Percentiles rank a stretch among this genome's conserved stretches.
phyloP scores from a whole-genome alignment of 2,888 invertebrate species.

The Noctua janthina region DNA sequence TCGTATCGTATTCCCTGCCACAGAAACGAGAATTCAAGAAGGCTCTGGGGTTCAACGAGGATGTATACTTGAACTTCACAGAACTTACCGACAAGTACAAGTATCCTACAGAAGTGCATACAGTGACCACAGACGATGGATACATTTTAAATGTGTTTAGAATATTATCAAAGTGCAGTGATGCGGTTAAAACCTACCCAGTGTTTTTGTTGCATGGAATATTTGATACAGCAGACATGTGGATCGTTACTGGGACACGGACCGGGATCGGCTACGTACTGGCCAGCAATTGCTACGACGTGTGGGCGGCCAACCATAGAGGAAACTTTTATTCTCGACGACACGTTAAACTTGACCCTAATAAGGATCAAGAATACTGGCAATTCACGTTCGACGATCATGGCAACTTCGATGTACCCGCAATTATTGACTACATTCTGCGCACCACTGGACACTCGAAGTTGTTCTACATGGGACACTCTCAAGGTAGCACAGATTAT shows the following conservation, averaged over 20 bases:
- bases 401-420: constrained; percentile 93
- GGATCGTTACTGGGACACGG: constrained; percentile 76
- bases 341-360: constrained; percentile 86
- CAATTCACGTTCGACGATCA: constrained; percentile 92
- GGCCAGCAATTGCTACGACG: constrained; percentile 89
- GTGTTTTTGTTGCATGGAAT: constrained; percentile 81
- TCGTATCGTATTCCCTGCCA: constrained; percentile 76
- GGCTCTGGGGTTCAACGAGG: constrained; percentile 80
- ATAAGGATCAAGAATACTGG: constrained; percentile 86
- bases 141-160: constrained; percentile 80
- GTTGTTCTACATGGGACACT: constrained; percentile 93
- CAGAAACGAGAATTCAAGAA: constrained; percentile 78
- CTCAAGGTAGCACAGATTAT: constrained; percentile 92
- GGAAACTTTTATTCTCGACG: constrained; percentile 91
- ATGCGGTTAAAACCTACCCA: constrained; percentile 69
- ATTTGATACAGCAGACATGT: constrained; percentile 78
- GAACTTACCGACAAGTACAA: constrained; percentile 79
- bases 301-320: constrained; percentile 86
- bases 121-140: constrained; percentile 79
- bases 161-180: constrained; percentile 75
- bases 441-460: constrained; percentile 86
- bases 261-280: constrained; percentile 79
- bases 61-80: constrained; percentile 82
- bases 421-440: constrained; percentile 86
- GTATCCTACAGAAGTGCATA: constrained; percentile 76